Percentiles rank a stretch among this genome's conserved stretches.
phyloP scores from a whole-genome alignment of 2,888 invertebrate species.

The Prosopocoilus inquinatus region DNA sequence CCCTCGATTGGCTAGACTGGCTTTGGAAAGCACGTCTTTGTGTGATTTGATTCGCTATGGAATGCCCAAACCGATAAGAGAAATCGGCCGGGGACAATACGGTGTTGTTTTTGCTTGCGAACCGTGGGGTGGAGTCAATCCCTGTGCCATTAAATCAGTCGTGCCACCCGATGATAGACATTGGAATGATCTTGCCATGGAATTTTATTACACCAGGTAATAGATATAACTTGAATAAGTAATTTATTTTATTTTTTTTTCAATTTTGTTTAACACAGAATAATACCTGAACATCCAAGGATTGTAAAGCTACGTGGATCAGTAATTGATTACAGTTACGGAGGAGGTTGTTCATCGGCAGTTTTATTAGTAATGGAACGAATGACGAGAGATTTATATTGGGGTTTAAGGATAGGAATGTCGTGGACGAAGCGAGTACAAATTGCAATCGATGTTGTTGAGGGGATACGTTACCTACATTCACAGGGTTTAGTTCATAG shows the following conservation, averaged over 20 bases:
- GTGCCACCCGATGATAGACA: constrained; percentile 86
- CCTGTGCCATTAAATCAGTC: constrained; percentile 84
- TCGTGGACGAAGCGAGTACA: constrained; percentile 62
- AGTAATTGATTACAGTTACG: constrained; percentile 75
- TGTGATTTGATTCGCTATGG: constrained; percentile 76
- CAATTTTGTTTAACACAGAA: constrained; percentile 51
- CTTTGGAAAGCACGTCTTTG: constrained; percentile 80
- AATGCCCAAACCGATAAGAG: constrained; percentile 62
- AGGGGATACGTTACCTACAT: constrained; percentile 85
- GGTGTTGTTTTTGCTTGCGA: constrained; percentile 84
- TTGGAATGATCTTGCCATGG: constrained; percentile 88
- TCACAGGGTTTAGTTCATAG: constrained; percentile 85
- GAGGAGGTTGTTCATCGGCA: constrained; percentile 66
- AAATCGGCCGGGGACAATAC: constrained; percentile 81
- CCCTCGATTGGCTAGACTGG: constrained; percentile 76
- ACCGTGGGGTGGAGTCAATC: constrained; percentile 69
- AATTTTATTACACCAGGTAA: constrained; percentile 87
- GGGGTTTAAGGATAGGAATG: constrained; percentile 70
- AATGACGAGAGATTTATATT: constrained; percentile 73
- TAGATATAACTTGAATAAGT: constrained; percentile 5
- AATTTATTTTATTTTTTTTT: not conserved
- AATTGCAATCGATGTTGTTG: constrained; percentile 79
- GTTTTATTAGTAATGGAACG: constrained; percentile 81
- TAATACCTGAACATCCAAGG: constrained; percentile 77
- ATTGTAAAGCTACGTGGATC: constrained; percentile 76